A percentile compares a stretch with the other conserved stretches of the same genome.
Evolutionary conservation across 1,140 invertebrate species (phyloP).

Genomic region (Scaptomyza pallida): DNA sequence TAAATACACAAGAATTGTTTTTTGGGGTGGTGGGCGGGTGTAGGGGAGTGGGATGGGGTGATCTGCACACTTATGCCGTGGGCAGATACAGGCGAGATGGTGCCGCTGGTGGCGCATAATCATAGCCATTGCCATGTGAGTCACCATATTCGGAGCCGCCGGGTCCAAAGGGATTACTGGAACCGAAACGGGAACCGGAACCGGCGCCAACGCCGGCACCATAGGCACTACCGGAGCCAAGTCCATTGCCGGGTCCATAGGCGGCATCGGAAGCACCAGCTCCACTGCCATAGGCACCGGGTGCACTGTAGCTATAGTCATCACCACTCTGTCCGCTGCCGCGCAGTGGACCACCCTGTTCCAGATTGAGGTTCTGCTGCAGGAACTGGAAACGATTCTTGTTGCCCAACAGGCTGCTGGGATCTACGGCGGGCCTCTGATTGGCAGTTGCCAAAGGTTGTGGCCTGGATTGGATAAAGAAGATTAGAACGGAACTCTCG

Average conservation of each 20-base stretch:
- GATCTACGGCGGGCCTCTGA: conserved; percentile 54
- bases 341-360: conserved; percentile 56
- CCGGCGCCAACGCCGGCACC: conserved; percentile 18
- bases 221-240: conserved; percentile 33
- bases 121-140: conserved; percentile 54
- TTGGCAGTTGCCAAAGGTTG: conserved; percentile 53
- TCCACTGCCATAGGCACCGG: conserved; percentile 4
- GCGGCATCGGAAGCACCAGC: too few species aligned
- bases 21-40: conserved; percentile 7
- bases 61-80: conserved; percentile 56
- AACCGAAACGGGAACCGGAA: conserved; percentile 2
- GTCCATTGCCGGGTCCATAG: conserved; percentile 30
- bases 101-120: conserved; percentile 57
- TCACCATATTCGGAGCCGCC: conserved; percentile 10
- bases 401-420: conserved; percentile 72
- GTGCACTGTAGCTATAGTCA: conserved; percentile 69
- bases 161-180: conserved; percentile 5
- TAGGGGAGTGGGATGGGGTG: conserved; percentile 2
- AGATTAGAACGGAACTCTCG: too few species aligned
- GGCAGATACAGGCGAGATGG: conserved; percentile 71
- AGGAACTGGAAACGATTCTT: conserved; percentile 82
- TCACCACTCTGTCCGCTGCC: conserved; percentile 79
- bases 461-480: conserved; percentile 39
- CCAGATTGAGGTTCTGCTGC: conserved; percentile 69
- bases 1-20: conserved; percentile 63